A percentile compares a stretch with the other conserved stretches of the same genome.
These are phyloP conservation scores for Catalaphyllia jardinei DNA, from an alignment of 64 coral and sea anemone genomes.

Conservation along the genomic window DNA sequence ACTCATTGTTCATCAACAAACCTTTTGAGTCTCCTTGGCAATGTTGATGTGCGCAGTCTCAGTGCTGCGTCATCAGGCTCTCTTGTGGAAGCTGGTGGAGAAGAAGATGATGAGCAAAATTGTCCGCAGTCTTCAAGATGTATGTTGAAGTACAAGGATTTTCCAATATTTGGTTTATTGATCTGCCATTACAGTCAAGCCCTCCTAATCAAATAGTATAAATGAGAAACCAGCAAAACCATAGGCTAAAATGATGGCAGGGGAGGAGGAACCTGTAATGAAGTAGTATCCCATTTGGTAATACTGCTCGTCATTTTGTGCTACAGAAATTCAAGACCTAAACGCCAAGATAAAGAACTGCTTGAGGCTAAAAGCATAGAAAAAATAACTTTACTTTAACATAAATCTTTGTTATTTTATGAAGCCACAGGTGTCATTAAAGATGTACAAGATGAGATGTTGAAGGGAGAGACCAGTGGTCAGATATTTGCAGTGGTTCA, in stretches of 20 bases:
- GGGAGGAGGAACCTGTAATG: background rate
- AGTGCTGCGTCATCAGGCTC: constrained; percentile 59
- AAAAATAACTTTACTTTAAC: no score
- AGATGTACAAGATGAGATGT: constrained; percentile 84
- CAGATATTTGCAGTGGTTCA: constrained; percentile 94
- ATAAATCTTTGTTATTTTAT: background rate
- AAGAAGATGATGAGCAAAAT: constrained; percentile 97
- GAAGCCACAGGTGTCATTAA: constrained; percentile 35
- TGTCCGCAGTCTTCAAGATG: constrained; percentile 53
- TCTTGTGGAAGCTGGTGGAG: constrained; percentile 68
- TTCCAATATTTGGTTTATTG: no score
- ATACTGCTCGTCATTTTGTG: no score
- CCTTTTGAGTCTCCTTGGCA: constrained; percentile 66
- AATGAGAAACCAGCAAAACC: background rate
- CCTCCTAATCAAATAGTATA: background rate
- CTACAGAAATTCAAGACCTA: no score
- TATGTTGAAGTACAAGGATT: no score
- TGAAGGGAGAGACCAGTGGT: constrained; percentile 57
- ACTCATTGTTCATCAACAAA: constrained; percentile 37
- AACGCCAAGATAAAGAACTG: no score
- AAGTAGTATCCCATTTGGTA: background rate
- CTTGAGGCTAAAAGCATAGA: no score
- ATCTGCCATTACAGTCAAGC: no score
- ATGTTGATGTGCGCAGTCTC: constrained; percentile 79
- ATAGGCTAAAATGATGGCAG: no score